These are phyloP conservation scores for Drosophila ustulata DNA, from an alignment of 2,888 invertebrate species.

Conservation along the genomic window DNA sequence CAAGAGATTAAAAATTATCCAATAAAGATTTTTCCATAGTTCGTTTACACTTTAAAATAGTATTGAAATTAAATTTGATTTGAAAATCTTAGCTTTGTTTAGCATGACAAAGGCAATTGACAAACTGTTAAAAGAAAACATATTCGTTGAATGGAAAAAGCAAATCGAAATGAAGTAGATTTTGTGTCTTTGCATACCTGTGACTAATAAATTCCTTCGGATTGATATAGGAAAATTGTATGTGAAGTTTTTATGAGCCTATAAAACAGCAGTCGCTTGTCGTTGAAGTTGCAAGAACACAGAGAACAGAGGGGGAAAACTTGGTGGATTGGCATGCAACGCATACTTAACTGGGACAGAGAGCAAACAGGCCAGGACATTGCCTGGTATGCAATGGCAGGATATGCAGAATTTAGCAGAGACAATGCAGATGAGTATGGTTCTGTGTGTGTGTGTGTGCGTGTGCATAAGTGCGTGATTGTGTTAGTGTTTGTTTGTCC, in stretches of 20 bases:
- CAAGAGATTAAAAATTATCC: too few species aligned
- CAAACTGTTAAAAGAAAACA: not conserved
- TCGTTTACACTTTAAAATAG: too few species aligned
- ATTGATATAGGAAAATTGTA: constrained; percentile 72
- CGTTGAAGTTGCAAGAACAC: constrained; percentile 1
- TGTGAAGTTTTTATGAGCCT: constrained; percentile 76
- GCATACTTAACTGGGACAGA: constrained; percentile 42
- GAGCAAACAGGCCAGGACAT: constrained; percentile 45
- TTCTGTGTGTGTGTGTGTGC: constrained; percentile 18
- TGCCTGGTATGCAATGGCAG: constrained; percentile 41
- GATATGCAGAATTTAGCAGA: constrained; percentile 60
- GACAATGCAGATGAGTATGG: constrained; percentile 39
- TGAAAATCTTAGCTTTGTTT: constrained; percentile 3
- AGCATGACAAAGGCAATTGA: not conserved
- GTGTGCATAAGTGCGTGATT: constrained; percentile 30
- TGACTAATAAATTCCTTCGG: constrained; percentile 67
- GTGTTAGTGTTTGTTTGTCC: constrained; percentile 39
- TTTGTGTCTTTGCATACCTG: constrained; percentile 13
- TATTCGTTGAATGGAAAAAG: constrained; percentile 10
- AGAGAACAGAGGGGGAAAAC: constrained; percentile 8
- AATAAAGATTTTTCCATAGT: too few species aligned
- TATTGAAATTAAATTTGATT: too few species aligned
- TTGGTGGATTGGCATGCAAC: constrained; percentile 26
- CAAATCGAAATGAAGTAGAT: constrained; percentile 22
- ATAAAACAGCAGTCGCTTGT: constrained; percentile 20